Base-by-base conservation (phyloP, 2,888 invertebrate genomes). In the Taphrorychus bicolor region DNA sequence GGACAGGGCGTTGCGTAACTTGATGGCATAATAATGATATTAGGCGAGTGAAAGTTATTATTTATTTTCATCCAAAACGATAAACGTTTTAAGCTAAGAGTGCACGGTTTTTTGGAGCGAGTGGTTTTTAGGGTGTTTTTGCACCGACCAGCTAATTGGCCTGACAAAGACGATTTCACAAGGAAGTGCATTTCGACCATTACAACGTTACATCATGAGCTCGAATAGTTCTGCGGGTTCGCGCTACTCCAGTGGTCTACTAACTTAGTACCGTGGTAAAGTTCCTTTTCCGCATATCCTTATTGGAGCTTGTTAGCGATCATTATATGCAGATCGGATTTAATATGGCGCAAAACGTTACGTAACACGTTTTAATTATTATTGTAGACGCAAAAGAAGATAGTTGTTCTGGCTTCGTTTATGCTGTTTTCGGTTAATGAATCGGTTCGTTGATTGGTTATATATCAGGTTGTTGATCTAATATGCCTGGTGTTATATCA, bases 241-340 rank as follows among this genome's bases (percentile, higher is more conserved):
- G 65, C 53, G 45, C 66, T 59, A 56, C 60, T 66, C 66, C 22
- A 59, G 59, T 66, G 66, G 21, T 60, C 66, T 56, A 66, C 66
- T 59, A 66, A 66, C 53, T 32, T 42, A 56, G 21, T 24, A 60
- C 49, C 60, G 56, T 57, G 23, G 24, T 56, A 59, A 32, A 49
- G 59, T 66, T 59, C 66, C 66, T 60, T 32, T 66, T 66, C 66
- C 66, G 66, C 66, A 66, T 66, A 60, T 60, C 56, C 56, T 56
- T 60, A 32, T 24, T 42, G 14, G 40, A 32, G 45, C 45, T 45
- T n/a, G n/a, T n/a, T n/a, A n/a, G n/a, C n/a, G 45, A n/a, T 45
- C 32, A 32, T 32, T 32, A 32, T 32, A 32, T 32, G 32, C 32
- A 32, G 3, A 32, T 32, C 32, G 32, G 32, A 7, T 32, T 32